A percentile compares a stretch with the other conserved stretches of the same genome.
These are phyloP conservation scores for Belonocnema kinseyi DNA, from an alignment of 1,140 invertebrate species.

Conservation along the genomic window DNA sequence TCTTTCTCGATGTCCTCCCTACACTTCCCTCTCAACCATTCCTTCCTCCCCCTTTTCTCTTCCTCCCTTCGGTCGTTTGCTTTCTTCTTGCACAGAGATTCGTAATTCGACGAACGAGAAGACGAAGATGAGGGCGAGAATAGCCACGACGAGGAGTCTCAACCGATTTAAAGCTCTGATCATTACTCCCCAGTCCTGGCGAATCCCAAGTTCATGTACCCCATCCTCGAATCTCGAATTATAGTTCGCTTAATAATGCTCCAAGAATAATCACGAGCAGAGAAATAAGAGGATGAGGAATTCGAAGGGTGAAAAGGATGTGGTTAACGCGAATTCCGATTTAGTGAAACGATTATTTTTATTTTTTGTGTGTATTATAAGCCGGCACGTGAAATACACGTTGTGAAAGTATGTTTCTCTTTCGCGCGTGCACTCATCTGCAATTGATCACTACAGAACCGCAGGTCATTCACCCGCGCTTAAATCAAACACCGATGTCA, in stretches of 20 bases:
- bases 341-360: slow-evolving; percentile 18
- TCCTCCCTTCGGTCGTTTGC: slow-evolving; percentile 39
- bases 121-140: slow-evolving; percentile 7
- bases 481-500: slow-evolving; percentile 20
- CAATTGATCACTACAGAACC: slow-evolving; percentile 21
- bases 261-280: slow-evolving; percentile 2
- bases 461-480: slow-evolving; percentile 27
- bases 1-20: slow-evolving; percentile 38
- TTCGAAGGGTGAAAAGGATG: slow-evolving; percentile 6
- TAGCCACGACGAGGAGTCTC: slow-evolving; percentile 8
- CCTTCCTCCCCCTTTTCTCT: slow-evolving; percentile 45
- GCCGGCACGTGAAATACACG: neutral
- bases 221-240: neutral
- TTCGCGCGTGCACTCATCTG: slow-evolving; percentile 19
- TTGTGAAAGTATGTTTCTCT: slow-evolving; percentile 25
- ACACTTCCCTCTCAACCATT: slow-evolving; percentile 12
- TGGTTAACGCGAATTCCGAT: slow-evolving; percentile 13
- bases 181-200: neutral
- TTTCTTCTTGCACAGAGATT: slow-evolving; percentile 34
- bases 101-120: slow-evolving; percentile 3
- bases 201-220: neutral
- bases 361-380: slow-evolving; percentile 12
- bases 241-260: slow-evolving; percentile 8
- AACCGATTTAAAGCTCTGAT: slow-evolving; percentile 3
- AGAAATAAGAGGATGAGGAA: neutral